Base-by-base conservation (phyloP, 1,140 invertebrate genomes). In the Zaprionus taronus region DNA sequence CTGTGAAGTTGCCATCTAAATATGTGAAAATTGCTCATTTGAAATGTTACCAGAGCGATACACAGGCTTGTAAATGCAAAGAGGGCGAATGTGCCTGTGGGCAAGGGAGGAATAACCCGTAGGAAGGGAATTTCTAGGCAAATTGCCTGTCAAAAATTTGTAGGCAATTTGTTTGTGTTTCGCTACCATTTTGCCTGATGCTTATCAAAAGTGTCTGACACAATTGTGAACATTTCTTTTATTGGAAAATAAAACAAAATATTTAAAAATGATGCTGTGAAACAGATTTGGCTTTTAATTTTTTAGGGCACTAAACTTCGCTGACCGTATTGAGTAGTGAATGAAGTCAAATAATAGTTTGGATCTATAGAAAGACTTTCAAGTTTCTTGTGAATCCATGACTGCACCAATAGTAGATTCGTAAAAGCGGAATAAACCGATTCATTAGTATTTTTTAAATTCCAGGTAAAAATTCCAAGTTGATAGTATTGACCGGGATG, bases 401-500 rank as follows among this genome's bases (percentile, higher is more conserved):
- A 2, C 15, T 51, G 12, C 15, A 72, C 4, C 2, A 17, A 1
- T 0, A 9, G 2, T 2, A 77, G 14, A 66, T 62, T 62, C 2
- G 53, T 38, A 67, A 66, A 77, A 2, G 12, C 41, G 4, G 26
- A 22, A 1, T 68, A 62, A 5, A 62, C 9, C 9, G 31, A 34
- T 11, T 34, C 62, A 20, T 60, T 7, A 2, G 47, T 5, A 2
- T 7, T 7, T 0, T 95, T 95, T 4, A 58, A 63, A 1, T 9
- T 9, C 26, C 55, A 67, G 24, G 57, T 2, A 2, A 72, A 55
- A 62, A 77, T 94, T 58, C 95, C 95, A 17, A 93, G 94, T 90
- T 95, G 95, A 7, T 92, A 92, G 74, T 94, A 95, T 4, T 93
- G 92, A 9, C 71, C 77, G 4, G 92, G 93, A 41, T 94, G 81